Evolutionary conservation across 2,113 vertebrate genomes (phyloP).

Genomic region (Dascyllus trimaculatus): DNA sequence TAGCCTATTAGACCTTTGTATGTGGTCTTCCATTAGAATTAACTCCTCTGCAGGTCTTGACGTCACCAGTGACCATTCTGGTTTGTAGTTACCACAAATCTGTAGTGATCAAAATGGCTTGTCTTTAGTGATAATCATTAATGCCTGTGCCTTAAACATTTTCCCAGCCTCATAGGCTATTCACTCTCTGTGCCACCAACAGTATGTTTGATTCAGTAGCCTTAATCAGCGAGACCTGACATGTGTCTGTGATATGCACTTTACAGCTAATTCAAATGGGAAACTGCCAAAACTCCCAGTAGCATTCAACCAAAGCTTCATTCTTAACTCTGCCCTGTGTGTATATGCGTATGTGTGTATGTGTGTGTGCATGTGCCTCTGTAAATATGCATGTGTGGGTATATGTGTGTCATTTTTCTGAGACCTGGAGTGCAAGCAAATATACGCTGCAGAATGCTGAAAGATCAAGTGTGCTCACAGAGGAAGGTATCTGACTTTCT

Average conservation of each 20-base stretch:
- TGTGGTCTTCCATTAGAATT: conserved; percentile 73
- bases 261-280: conserved; percentile 83
- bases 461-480: conserved; percentile 54
- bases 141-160: conserved; percentile 68
- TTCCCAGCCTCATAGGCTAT: conserved; percentile 55
- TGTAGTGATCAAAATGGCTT: conserved; percentile 66
- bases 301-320: conserved; percentile 88
- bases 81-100: conserved; percentile 45
- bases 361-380: conserved; percentile 21
- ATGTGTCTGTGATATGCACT: conserved; percentile 86
- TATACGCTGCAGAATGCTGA: conserved; percentile 57
- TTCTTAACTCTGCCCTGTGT: conserved; percentile 66
- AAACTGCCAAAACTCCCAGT: conserved; percentile 76
- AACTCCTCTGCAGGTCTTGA: conserved; percentile 68
- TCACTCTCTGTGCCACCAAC: conserved; percentile 66
- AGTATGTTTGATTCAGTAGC: conserved; percentile 79
- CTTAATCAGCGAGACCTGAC: conserved; percentile 81
- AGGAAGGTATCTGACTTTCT: conserved; percentile 21
- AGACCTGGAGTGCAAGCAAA: conserved; percentile 59
- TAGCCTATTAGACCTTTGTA: conserved; percentile 71
- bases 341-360: conserved; percentile 9
- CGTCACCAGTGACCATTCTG: conserved; percentile 42
- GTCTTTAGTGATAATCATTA: conserved; percentile 54
- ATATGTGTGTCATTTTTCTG: conserved; percentile 37
- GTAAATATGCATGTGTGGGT: conserved; percentile 33